Base-by-base conservation (phyloP, 2,888 invertebrate species). In the Oligia strigilis region DNA sequence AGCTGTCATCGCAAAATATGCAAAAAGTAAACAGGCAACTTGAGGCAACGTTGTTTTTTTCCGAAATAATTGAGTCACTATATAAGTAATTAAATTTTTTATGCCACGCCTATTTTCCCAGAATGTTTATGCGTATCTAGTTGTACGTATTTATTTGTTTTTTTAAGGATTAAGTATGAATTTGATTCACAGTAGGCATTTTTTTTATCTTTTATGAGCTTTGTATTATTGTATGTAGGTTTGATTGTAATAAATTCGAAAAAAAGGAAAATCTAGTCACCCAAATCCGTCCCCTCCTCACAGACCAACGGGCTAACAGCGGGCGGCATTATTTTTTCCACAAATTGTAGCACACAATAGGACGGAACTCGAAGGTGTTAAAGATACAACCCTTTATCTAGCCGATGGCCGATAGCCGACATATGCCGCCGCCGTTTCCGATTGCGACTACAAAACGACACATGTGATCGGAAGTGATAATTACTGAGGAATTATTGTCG, bases 341-440 rank as follows among this genome's bases (percentile, higher is more conserved):
- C 92, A 94, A 95, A 94, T 94, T 94, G 91, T 92, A 91, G 89
- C 88, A 92, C 91, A 93, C 94, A 95, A 95, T 94, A 82, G 92
- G 85, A 87, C 91, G 92, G 91, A 90, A 89, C 90, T 88, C 86
- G 89, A 90, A 94, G 95, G 96, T 96, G 96, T 95, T 95, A 95
- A 94, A 94, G 92, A 91, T 82, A 82, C 93, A 96, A 96, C 96
- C 96, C 96, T 96, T 96, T 95, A 91, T 93, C 90, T 90, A 88
- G 87, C 89, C 89, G 90, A 79, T 81, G 82, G 84, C 82, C 88
- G 90, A 90, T 78, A 83, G 81, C 81, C 87, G 91, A 90, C 95
- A 95, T 92, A 94, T 96, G 95, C 91, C 93, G 95, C 91, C 93
- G 77, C 89, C 86, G 84, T 93, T 95, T 96, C 95, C 95, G 94